Percentiles rank a stretch among this genome's conserved stretches.
Conservation (phyloP, 2,797 vertebrate genomes). For the Gymnodraco acuticeps region DNA sequence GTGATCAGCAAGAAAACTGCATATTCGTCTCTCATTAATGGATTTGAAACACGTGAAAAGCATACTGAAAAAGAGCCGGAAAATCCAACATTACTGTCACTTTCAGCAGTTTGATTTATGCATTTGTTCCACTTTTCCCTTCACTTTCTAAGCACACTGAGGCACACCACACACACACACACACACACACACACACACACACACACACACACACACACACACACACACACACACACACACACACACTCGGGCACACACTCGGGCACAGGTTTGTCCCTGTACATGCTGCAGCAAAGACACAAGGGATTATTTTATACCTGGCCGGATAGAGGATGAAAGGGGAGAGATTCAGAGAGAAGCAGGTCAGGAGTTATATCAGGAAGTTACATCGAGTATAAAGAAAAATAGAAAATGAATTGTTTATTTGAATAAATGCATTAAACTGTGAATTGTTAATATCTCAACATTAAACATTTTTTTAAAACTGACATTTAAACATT, state of each 20-base stretch:
- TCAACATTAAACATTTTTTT: no score
- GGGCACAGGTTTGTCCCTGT: constrained; percentile 35
- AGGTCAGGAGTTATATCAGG: constrained; percentile 36
- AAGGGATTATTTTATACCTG: constrained; percentile 52
- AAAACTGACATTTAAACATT: no score
- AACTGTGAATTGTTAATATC: not conserved
- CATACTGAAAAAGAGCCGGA: not conserved
- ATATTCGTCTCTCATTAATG: constrained; percentile 6
- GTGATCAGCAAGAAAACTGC: constrained; percentile 7
- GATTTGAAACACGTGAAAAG: not conserved
- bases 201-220: no score
- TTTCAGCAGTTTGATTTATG: not conserved
- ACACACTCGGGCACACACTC: constrained; percentile 30
- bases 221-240: constrained; percentile 2
- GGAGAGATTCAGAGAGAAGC: constrained; percentile 27
- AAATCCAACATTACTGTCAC: not conserved
- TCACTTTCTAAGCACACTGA: constrained; percentile 17
- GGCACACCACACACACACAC: not conserved
- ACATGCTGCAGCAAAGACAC: constrained; percentile 46
- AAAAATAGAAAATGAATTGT: constrained; percentile 4
- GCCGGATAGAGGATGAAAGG: constrained; percentile 39
- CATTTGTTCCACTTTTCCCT: not conserved
- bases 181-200: no score
- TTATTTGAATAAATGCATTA: not conserved
- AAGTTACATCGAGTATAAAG: not conserved